Conservation (phyloP, 92 coral and sea anemone genomes). For the Phenganax stokvisi region DNA sequence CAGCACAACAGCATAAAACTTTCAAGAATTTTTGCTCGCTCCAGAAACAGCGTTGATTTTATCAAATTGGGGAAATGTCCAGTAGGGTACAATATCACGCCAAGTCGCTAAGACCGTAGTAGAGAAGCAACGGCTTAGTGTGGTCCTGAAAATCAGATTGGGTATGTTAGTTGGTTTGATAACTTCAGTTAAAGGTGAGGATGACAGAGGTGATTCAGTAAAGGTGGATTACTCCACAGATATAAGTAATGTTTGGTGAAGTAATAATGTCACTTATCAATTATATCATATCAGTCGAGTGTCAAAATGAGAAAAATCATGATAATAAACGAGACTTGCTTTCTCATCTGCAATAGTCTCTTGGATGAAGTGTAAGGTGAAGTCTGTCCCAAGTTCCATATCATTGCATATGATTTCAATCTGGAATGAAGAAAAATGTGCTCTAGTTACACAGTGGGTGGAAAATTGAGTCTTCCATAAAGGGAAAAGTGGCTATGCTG, state of each 20-base stretch:
- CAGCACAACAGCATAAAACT: too few species aligned
- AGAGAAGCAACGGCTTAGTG: conserved; percentile 53
- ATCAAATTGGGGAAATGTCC: not conserved
- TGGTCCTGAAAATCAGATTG: conserved; percentile 48
- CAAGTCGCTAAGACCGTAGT: conserved; percentile 36
- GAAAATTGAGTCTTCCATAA: too few species aligned
- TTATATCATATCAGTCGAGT: too few species aligned
- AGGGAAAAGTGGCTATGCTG: too few species aligned
- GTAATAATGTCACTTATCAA: too few species aligned
- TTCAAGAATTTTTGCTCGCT: too few species aligned
- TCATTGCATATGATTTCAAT: conserved; percentile 70
- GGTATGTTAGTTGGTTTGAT: not conserved
- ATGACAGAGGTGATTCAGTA: too few species aligned
- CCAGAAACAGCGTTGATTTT: not conserved
- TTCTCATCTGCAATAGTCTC: conserved; percentile 46
- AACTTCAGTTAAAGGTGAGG: too few species aligned
- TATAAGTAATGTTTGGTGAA: too few species aligned
- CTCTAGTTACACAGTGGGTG: too few species aligned
- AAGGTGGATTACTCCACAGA: too few species aligned
- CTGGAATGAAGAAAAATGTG: conserved; percentile 32
- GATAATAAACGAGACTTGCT: conserved; percentile 10
- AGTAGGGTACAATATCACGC: not conserved
- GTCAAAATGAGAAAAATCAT: too few species aligned
- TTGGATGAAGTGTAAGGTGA: conserved; percentile 78
- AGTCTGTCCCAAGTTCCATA: conserved; percentile 84